phyloP scores from a whole-genome alignment of 1,140 invertebrate genomes.

The Leptopilina boulardi region DNA sequence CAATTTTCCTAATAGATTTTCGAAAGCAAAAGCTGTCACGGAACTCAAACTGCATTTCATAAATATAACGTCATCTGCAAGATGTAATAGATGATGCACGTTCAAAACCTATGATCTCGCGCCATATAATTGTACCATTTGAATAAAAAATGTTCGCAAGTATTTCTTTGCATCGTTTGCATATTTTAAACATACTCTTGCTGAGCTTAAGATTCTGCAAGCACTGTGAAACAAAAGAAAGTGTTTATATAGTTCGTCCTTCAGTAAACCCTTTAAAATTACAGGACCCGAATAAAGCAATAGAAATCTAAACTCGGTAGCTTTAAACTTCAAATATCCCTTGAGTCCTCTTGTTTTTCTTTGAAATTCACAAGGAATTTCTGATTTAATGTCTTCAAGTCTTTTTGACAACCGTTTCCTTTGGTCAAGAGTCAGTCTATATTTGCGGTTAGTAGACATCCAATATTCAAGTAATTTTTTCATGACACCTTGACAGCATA shows the following conservation, averaged over 20 bases:
- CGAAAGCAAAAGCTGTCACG: conserved; percentile 48
- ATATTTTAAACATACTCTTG: not conserved
- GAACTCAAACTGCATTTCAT: conserved; percentile 39
- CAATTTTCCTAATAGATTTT: conserved; percentile 46
- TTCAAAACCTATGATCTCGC: conserved; percentile 20
- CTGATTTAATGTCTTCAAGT: not conserved
- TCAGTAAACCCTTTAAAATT: conserved; percentile 45
- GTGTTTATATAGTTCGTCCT: conserved; percentile 40
- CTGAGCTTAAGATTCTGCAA: conserved; percentile 34
- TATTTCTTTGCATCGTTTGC: conserved; percentile 21
- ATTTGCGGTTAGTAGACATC: not conserved
- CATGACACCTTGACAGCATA: conserved; percentile 35
- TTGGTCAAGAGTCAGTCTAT: not conserved
- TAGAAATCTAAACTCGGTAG: conserved; percentile 49
- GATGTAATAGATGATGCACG: conserved; percentile 14
- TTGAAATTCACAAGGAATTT: conserved; percentile 47
- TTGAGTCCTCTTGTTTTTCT: conserved; percentile 33
- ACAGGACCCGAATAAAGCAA: conserved; percentile 47
- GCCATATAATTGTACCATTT: conserved; percentile 26
- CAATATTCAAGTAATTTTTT: conserved; percentile 16
- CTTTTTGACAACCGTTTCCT: not conserved
- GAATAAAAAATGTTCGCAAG: conserved; percentile 15
- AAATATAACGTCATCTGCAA: conserved; percentile 34
- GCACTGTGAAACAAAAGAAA: conserved; percentile 46
- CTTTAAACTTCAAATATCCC: conserved; percentile 44